Conservation (phyloP, 2,797 vertebrate species). For the Rhinoraja longicauda region DNA sequence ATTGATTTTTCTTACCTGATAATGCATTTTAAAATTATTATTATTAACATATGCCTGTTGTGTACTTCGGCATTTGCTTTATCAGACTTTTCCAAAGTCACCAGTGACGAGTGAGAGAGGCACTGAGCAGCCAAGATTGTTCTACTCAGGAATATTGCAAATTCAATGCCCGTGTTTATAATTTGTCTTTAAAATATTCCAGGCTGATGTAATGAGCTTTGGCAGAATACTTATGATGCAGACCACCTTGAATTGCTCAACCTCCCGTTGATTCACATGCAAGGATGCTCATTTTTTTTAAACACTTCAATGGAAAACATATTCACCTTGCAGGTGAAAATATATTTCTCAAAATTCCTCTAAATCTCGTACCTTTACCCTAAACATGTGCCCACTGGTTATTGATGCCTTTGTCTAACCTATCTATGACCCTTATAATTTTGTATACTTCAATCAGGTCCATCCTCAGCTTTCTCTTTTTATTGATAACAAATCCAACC, state of each 20-base stretch:
- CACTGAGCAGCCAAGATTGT: background rate
- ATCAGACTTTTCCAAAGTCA: background rate
- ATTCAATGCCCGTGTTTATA: background rate
- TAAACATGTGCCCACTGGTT: too few relatives aligned
- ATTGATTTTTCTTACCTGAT: background rate
- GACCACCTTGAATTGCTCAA: background rate
- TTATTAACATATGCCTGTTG: background rate
- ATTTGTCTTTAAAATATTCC: background rate
- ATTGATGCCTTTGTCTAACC: too few relatives aligned
- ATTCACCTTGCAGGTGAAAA: background rate
- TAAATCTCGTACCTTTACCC: too few relatives aligned
- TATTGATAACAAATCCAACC: background rate
- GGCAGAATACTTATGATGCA: background rate
- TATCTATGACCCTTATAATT: too few relatives aligned
- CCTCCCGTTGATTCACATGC: background rate
- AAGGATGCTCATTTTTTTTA: background rate
- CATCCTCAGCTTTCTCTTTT: background rate
- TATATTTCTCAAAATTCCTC: too few relatives aligned
- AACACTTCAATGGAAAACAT: background rate
- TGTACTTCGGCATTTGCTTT: background rate
- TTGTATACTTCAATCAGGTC: background rate
- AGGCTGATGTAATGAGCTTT: background rate
- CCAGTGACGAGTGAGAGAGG: background rate
- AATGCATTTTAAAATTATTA: background rate
- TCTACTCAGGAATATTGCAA: background rate